Conservation (phyloP, 2,888 invertebrate species). For the Tubulanus polymorphus region DNA sequence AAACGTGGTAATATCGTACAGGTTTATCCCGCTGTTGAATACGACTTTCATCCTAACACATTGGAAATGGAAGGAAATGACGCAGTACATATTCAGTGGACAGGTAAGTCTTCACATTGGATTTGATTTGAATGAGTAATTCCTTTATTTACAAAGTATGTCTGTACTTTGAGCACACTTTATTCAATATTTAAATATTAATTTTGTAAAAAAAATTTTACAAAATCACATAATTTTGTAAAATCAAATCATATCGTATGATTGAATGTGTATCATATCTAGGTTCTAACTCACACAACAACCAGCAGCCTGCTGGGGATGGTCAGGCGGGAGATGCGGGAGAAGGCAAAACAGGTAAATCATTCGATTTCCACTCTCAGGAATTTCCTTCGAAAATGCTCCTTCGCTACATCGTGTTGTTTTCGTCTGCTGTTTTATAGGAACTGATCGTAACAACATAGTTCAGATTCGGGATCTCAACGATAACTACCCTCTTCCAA, state of each 20-base stretch:
- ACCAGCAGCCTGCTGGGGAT: conserved; percentile 43
- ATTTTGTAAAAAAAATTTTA: too few relatives aligned
- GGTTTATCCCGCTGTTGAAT: conserved; percentile 49
- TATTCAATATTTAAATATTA: too few relatives aligned
- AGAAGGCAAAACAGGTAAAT: conserved; percentile 41
- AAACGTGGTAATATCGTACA: conserved; percentile 51
- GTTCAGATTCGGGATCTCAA: conserved; percentile 36
- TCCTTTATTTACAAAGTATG: too few relatives aligned
- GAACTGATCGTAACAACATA: conserved; percentile 48
- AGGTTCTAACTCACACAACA: conserved; percentile 52
- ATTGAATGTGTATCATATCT: too few relatives aligned
- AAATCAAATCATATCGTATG: too few relatives aligned
- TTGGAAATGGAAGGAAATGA: conserved; percentile 29
- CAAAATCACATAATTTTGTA: too few relatives aligned
- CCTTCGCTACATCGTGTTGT: not conserved
- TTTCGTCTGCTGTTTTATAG: conserved; percentile 21
- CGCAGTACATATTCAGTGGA: conserved; percentile 49
- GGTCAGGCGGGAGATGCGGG: conserved; percentile 50
- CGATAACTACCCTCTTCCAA: conserved; percentile 47
- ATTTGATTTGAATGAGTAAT: too few relatives aligned
- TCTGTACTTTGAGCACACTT: too few relatives aligned
- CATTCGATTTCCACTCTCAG: not conserved
- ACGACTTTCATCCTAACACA: conserved; percentile 44
- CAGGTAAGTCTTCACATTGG: conserved; percentile 30
- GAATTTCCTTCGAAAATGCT: not conserved